Base-by-base conservation (phyloP, 1,140 invertebrate species). In the Penaeus japonicus region DNA sequence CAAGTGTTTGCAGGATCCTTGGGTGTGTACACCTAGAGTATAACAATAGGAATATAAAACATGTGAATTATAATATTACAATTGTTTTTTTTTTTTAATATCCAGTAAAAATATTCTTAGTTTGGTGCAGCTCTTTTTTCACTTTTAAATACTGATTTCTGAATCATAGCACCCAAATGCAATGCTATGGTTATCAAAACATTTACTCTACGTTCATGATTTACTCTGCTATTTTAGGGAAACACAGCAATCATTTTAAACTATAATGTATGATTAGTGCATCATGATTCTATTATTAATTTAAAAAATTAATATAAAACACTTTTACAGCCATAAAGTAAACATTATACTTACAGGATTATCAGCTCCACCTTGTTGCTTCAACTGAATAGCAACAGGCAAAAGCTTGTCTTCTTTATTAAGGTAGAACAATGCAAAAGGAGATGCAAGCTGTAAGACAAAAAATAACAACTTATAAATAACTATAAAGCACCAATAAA, bases 311-410 rank as follows among this genome's bases (percentile, higher is more conserved):
- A n/a, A n/a, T n/a, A n/a, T n/a, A n/a, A n/a, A n/a, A n/a, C n/a
- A n/a, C n/a, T n/a, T n/a, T n/a, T 35, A n/a, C 47, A 77, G n/a
- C 32, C 0, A 77, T 22, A 20, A 5, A n/a, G 32, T 30, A 39
- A 54, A 2, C 3, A 30, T 80, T 80, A 81, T 65, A 92, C 92
- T 92, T 92, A 94, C 93, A 10, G 93, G 93, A 91, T 94, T 94
- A 57, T 93, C 91, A 18, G 91, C 91, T 24, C 91, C 92, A 85
- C 92, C 92, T 73, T 93, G 77, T 89, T 94, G 93, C 85, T 92
- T 92, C 22, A 94, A 90, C 87, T 94, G 93, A 65, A 94, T 94
- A 2, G 93, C 93, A 47, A 94, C 91, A 10, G 94, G 94, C 54
- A 93, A 89, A 24, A 94, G 89, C 18, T 93, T 91, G 20, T 92